Conservation (phyloP, 1,140 invertebrate species). For the Macrosteles quadrilineatus region DNA sequence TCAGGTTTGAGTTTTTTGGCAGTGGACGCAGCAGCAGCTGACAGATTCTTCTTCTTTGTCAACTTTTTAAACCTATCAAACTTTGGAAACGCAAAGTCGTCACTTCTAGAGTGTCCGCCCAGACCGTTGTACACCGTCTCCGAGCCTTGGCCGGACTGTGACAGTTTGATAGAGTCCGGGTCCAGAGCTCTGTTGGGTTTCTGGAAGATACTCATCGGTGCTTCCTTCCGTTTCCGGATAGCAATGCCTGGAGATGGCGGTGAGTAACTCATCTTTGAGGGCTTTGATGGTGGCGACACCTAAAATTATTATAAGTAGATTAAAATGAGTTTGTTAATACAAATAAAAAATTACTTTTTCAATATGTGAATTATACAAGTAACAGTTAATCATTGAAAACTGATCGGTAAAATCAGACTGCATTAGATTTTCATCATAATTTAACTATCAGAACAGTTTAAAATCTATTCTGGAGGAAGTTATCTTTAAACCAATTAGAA, state of each 20-base stretch:
- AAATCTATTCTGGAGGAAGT: too few species aligned
- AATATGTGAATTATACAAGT: too few species aligned
- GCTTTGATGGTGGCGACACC: too few species aligned
- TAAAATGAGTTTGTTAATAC: too few species aligned
- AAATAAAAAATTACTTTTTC: too few species aligned
- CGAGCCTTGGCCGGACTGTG: neutral
- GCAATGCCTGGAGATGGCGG: neutral
- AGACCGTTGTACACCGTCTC: constrained; percentile 46
- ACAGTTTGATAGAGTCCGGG: neutral
- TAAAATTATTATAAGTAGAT: too few species aligned
- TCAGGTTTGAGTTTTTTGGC: constrained; percentile 19
- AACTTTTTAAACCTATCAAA: constrained; percentile 25
- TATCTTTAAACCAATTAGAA: too few species aligned
- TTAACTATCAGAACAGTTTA: too few species aligned
- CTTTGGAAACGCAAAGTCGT: constrained; percentile 44
- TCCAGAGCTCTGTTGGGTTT: neutral
- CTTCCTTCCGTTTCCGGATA: neutral
- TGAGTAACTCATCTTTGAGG: constrained; percentile 11
- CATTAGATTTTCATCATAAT: too few species aligned
- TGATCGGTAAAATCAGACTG: too few species aligned
- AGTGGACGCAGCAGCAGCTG: constrained; percentile 1
- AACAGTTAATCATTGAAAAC: too few species aligned
- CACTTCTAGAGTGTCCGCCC: constrained; percentile 47
- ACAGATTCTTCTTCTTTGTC: constrained; percentile 24
- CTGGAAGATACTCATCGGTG: neutral